Percentiles rank a stretch among this genome's conserved stretches.
phyloP scores from a whole-genome alignment of 2,888 invertebrate species.

The Ptychoptera contaminata region DNA sequence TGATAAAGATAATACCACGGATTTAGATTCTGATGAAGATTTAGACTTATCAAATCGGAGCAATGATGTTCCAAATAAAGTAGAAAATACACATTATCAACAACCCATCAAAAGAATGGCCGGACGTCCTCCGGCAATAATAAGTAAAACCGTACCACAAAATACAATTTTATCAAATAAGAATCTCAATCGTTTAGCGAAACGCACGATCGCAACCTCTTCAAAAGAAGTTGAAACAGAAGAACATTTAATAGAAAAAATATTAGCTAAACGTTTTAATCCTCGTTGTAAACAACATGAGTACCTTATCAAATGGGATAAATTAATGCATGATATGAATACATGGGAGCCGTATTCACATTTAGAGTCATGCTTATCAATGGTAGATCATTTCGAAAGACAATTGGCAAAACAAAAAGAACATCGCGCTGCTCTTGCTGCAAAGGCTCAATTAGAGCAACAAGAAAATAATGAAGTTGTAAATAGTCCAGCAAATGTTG shows the following conservation, averaged over 20 bases:
- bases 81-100: not conserved
- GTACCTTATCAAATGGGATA: slow-evolving; percentile 76
- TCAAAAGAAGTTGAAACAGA: slow-evolving; percentile 26
- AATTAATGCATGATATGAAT: slow-evolving; percentile 62
- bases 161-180: too few relatives aligned
- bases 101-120: too few relatives aligned
- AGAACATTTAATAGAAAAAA: slow-evolving; percentile 67
- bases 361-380: slow-evolving; percentile 57
- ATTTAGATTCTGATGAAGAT: not conserved
- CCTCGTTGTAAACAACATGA: slow-evolving; percentile 61
- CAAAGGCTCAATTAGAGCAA: slow-evolving; percentile 14
- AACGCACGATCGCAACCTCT: slow-evolving; percentile 16
- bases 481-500: not conserved
- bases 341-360: slow-evolving; percentile 73
- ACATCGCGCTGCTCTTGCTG: slow-evolving; percentile 40
- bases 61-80: slow-evolving; percentile 1
- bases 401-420: slow-evolving; percentile 62
- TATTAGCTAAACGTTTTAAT: slow-evolving; percentile 69
- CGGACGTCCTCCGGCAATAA: not conserved
- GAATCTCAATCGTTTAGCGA: slow-evolving; percentile 22
- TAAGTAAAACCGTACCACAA: not conserved
- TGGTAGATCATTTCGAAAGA: slow-evolving; percentile 66
- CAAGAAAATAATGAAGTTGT: not conserved
- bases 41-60: not conserved
- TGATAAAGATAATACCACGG: not conserved